Base-by-base conservation (phyloP, 2,113 vertebrate species). In the Crotalus helleri region DNA sequence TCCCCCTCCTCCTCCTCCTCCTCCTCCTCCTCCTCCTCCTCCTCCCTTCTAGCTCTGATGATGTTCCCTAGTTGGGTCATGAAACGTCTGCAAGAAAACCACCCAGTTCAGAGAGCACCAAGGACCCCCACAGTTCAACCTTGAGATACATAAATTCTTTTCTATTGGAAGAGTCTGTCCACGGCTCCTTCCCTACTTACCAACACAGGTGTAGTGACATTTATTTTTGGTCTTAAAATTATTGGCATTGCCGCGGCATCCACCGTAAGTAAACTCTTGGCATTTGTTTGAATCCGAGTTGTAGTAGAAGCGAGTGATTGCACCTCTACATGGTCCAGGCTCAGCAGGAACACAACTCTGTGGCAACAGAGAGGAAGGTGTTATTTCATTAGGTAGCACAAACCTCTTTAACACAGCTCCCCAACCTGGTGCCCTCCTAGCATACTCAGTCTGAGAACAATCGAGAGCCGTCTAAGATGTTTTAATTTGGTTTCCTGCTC, bases 341-440 rank as follows among this genome's bases (percentile, higher is more conserved):
- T 29, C 3, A 64, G 26, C 1, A 0, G 59, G 26, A 64, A 64
- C 59, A 64, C 29, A 1, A 29, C 10, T 29, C 26, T 64, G 59
- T 64, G 10, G 4, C 59, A 64, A 64, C 3, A 10, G 59, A 64
- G 26, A 1, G 10, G 59, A 29, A 11, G 10, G 0, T 64, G 26
- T 12, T 12, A 61, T 64, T 29, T 64, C 0, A 29, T 12, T 29
- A 29, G 59, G 3, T 12, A 64, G 59, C 59, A 29, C 59, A 64
- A 64, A 64, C 0, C 10, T 64, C 59, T 64, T 29, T 2, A 12
- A 4, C 0, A 0, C 24, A 1, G 1, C 1, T 64, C 3, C 10
- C 10, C 26, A 64, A 64, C 24, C 59, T 61, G 24, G 9, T 26
- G 24, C 59, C 26, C 26, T 64, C 59, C 26, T 12, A 64, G 59